phyloP scores from a whole-genome alignment of 2,113 vertebrate genomes.

The Menidia beryllina region DNA sequence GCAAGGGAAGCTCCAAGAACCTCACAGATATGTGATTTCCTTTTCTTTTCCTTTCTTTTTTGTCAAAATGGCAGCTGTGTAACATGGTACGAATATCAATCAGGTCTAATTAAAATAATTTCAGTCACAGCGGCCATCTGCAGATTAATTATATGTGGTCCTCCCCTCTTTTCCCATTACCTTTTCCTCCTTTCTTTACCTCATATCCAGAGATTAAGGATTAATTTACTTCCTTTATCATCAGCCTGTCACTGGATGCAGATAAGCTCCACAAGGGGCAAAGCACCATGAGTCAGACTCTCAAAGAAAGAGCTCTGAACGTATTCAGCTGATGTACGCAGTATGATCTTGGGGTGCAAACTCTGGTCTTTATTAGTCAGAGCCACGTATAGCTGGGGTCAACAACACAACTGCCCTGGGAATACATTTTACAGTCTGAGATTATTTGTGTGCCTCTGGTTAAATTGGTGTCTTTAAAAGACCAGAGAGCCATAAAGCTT shows the following conservation, averaged over 20 bases:
- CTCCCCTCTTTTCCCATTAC: background rate
- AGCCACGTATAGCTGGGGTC: conserved; percentile 48
- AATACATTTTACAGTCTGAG: conserved; percentile 34
- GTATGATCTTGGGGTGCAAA: conserved; percentile 56
- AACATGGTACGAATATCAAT: conserved; percentile 53
- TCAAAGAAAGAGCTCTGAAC: conserved; percentile 50
- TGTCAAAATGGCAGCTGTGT: conserved; percentile 31
- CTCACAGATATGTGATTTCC: conserved; percentile 42
- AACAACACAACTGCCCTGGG: conserved; percentile 44
- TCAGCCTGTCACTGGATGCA: conserved; percentile 28
- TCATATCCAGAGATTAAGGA: conserved; percentile 37
- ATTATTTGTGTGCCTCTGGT: conserved; percentile 33
- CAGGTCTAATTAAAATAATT: conserved; percentile 46
- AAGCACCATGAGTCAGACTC: conserved; percentile 65
- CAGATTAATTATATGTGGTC: background rate
- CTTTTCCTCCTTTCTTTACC: background rate
- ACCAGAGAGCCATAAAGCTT: conserved; percentile 41
- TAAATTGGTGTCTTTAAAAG: conserved; percentile 23
- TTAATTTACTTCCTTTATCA: conserved; percentile 25
- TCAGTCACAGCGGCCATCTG: conserved; percentile 28
- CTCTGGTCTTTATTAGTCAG: conserved; percentile 53
- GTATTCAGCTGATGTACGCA: conserved; percentile 47
- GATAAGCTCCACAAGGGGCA: conserved; percentile 46
- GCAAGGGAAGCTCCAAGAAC: conserved; percentile 16
- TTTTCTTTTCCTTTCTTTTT: too few species aligned